These are phyloP conservation scores for Sialis fuliginosa DNA, from an alignment of 2,888 invertebrate genomes.

Conservation along the genomic window DNA sequence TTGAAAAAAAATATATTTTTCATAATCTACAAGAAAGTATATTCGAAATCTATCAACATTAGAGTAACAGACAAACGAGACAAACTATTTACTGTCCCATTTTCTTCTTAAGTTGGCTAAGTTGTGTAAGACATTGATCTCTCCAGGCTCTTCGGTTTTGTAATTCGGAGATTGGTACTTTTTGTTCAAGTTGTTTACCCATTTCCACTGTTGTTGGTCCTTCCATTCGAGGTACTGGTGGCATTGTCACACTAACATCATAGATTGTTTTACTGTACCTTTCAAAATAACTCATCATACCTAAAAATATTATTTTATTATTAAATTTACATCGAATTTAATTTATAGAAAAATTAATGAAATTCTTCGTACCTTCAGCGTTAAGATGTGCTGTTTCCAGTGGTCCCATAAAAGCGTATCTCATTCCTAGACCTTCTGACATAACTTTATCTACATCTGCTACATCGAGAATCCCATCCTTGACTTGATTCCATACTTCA, in stretches of 20 bases:
- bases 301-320: slow-evolving; percentile 16
- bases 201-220: slow-evolving; percentile 47
- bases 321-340: background rate
- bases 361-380: slow-evolving; percentile 55
- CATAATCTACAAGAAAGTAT: no score
- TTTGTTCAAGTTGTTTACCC: slow-evolving; percentile 50
- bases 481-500: slow-evolving; percentile 79
- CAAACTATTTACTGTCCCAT: slow-evolving; percentile 23
- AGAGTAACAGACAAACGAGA: no score
- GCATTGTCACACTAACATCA: slow-evolving; percentile 52
- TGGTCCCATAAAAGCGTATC: slow-evolving; percentile 91
- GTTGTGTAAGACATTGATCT: slow-evolving; percentile 62
- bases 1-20: no score
- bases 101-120: slow-evolving; percentile 63
- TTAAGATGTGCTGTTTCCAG: slow-evolving; percentile 89
- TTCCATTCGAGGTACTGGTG: slow-evolving; percentile 54
- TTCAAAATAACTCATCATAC: slow-evolving; percentile 42
- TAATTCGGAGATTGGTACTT: slow-evolving; percentile 57
- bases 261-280: slow-evolving; percentile 40
- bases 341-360: background rate
- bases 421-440: slow-evolving; percentile 83
- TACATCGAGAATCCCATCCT: slow-evolving; percentile 67
- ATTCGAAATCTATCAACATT: no score
- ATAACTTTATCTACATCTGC: slow-evolving; percentile 86
- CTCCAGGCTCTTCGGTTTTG: slow-evolving; percentile 63